Percentiles rank a stretch among this genome's conserved stretches.
These are phyloP conservation scores for Pterostichus madidus DNA, from an alignment of 2,888 invertebrate species.

Conservation along the genomic window DNA sequence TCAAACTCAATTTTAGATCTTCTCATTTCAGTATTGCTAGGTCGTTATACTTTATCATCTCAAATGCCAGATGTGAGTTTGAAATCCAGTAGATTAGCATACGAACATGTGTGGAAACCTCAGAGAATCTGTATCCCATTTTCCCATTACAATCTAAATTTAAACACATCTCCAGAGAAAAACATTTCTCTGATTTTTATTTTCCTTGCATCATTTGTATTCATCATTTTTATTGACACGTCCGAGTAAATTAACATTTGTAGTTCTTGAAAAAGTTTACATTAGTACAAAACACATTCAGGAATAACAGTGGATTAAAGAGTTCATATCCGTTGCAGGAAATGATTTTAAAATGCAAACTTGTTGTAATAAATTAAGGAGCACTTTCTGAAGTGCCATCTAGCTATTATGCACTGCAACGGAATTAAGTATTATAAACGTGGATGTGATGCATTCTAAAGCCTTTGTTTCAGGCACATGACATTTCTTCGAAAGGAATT, in stretches of 20 bases:
- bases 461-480: not conserved
- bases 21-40: not conserved
- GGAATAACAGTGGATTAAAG: not conserved
- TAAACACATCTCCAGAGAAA: slow-evolving; percentile 22
- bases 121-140: not conserved
- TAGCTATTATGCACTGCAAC: not conserved
- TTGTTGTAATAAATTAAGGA: not conserved
- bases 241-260: slow-evolving; percentile 42
- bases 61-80: not conserved
- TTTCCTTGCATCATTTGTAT: slow-evolving; percentile 6
- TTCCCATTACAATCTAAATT: not conserved
- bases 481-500: not conserved
- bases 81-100: not conserved
- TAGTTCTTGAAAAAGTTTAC: slow-evolving; percentile 10
- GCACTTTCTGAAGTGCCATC: not conserved
- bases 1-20: not conserved
- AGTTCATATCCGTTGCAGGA: not conserved
- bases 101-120: not conserved
- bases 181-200: slow-evolving; percentile 35
- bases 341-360: not conserved
- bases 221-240: slow-evolving; percentile 31
- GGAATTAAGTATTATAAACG: not conserved
- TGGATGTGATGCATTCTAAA: not conserved
- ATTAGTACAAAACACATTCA: not conserved
- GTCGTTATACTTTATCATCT: not conserved